A percentile compares a stretch with the other conserved stretches of the same genome.
Evolutionary conservation across 2,113 vertebrate species (phyloP).

Genomic region (Pseudolaguvia tuberculata): DNA sequence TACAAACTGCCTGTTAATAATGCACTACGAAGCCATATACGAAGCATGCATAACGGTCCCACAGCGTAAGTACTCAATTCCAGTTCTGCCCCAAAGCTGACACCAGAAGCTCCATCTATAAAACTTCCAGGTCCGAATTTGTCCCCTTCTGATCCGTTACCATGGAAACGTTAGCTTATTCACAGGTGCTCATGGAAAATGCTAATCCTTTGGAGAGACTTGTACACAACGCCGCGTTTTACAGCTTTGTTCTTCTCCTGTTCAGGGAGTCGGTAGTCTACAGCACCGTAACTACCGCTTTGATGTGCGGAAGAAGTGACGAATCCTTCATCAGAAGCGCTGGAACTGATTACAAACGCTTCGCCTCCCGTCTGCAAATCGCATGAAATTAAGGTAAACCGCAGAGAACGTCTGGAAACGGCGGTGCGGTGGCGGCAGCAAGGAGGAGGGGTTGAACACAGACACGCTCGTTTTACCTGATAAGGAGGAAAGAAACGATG

Average conservation of each 20-base stretch:
- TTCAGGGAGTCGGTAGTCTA: slow-evolving; percentile 18
- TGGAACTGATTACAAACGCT: slow-evolving; percentile 44
- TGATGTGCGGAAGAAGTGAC: slow-evolving; percentile 44
- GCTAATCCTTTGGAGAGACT: neutral
- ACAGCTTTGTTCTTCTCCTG: neutral
- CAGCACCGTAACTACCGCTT: slow-evolving; percentile 38
- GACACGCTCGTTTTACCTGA: slow-evolving; percentile 1
- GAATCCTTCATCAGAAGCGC: slow-evolving; percentile 34
- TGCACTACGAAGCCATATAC: too few relatives aligned
- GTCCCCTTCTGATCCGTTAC: too few relatives aligned
- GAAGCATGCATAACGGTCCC: too few relatives aligned
- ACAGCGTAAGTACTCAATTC: too few relatives aligned
- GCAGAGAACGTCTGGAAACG: slow-evolving; percentile 7
- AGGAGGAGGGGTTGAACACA: neutral
- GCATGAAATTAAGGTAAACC: slow-evolving; percentile 41
- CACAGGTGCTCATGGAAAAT: too few relatives aligned
- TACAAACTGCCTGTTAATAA: too few relatives aligned
- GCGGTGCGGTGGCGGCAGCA: neutral
- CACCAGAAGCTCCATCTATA: too few relatives aligned
- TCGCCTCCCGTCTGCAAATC: slow-evolving; percentile 29
- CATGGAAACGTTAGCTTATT: too few relatives aligned
- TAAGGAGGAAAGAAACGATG: slow-evolving; percentile 29
- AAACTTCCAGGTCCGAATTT: too few relatives aligned
- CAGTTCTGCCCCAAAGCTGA: too few relatives aligned
- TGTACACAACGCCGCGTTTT: neutral